Evolutionary conservation across 1,140 invertebrate genomes (phyloP), one percentile per base, ranked within the genome.

Genomic region (Diachasmimorpha longicaudata): DNA sequence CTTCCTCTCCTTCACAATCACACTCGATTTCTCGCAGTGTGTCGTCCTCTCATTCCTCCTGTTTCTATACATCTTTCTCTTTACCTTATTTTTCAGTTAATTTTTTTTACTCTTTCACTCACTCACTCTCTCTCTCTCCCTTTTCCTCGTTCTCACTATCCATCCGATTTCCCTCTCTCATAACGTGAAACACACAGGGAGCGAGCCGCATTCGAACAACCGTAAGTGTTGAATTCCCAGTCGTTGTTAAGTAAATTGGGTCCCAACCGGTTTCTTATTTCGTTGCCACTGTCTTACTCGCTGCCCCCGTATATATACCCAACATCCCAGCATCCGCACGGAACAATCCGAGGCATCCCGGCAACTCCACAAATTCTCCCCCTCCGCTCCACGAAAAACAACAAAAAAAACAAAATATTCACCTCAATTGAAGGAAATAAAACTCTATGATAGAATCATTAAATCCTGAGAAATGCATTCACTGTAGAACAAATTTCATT

Each of bases 221-320:
- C 86, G 85, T 84, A 88, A 89, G 86, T 88, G 86, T 88, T 88
- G 87, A 82, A 89, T 88, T 88, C 88, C 82, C 88, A 81, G 79
- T 76, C 85, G 88, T 89, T 89, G 88, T 89, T 89, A 88, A 88
- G 87, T 89, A 89, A 89, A 89, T 89, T 89, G 88, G 87, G 84
- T 84, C 84, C 85, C 42, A 81, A 88, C 88, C 88, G 87, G 88
- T 87, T 89, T 89, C 88, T 86, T 88, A 85, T 88, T 88, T 88
- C 87, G 83, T 85, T 82, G 86, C 84, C 87, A 88, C 88, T 86
- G 88, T 88, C 85, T 88, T 88, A 88, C 87, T 88, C 86, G 72
- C 36, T 63, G 14, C 39, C 36, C 39, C 21, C 39, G 16, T 70
- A n/a, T n/a, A n/a, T n/a, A n/a, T n/a, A 70, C 68, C 68, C 23